These are phyloP conservation scores for Thereva nobilitata DNA, from an alignment of 2,888 invertebrate genomes.

Conservation along the genomic window DNA sequence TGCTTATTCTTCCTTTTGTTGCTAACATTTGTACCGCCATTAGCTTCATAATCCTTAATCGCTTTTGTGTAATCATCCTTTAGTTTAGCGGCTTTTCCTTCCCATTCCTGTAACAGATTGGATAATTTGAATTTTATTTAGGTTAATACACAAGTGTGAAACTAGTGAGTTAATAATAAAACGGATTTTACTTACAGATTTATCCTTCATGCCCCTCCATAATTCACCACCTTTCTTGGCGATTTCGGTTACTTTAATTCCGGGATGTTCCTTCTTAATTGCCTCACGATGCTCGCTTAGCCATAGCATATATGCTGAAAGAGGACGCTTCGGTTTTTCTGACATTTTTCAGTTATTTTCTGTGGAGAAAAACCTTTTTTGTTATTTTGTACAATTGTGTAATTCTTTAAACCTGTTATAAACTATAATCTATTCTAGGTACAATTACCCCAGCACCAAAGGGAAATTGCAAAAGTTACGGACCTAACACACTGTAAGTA, in stretches of 20 bases:
- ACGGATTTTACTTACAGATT: constrained; percentile 66
- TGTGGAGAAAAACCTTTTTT: too few species aligned
- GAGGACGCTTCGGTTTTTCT: constrained; percentile 92
- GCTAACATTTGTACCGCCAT: constrained; percentile 67
- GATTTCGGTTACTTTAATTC: constrained; percentile 88
- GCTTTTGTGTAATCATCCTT: constrained; percentile 88
- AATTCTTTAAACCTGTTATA: too few species aligned
- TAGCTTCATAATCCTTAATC: constrained; percentile 86
- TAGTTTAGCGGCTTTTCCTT: constrained; percentile 81
- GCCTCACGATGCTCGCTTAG: constrained; percentile 83
- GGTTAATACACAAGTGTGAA: neutral
- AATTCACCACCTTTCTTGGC: constrained; percentile 94
- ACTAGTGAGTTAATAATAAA: neutral
- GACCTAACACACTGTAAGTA: too few species aligned
- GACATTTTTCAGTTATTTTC: constrained; percentile 64
- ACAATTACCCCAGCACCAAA: too few species aligned
- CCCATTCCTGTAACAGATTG: constrained; percentile 73
- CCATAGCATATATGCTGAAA: constrained; percentile 95
- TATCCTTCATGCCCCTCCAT: constrained; percentile 90
- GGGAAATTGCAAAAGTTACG: too few species aligned
- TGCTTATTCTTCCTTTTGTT: constrained; percentile 60
- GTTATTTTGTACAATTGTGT: neutral
- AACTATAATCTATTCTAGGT: too few species aligned
- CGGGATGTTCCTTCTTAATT: constrained; percentile 89
- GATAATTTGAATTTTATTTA: too few species aligned